Evolutionary conservation across 1,140 invertebrate genomes (phyloP).

Genomic region (Micrasema longulum): DNA sequence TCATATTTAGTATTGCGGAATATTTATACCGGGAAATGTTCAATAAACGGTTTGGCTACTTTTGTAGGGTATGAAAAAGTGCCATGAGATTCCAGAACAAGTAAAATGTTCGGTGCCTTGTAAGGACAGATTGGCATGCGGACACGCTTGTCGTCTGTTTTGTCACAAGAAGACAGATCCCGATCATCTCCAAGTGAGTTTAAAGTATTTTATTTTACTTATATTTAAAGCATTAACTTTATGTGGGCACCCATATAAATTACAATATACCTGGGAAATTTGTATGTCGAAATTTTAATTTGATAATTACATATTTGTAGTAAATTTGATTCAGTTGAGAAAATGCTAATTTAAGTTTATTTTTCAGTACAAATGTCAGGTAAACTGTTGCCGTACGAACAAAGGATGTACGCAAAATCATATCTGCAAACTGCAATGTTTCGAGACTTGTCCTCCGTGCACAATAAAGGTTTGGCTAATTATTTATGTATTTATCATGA

Average conservation of each 20-base stretch:
- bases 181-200: constrained; percentile 22
- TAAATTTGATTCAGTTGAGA: no score
- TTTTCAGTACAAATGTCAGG: constrained; percentile 67
- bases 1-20: background rate
- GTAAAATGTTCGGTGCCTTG: background rate
- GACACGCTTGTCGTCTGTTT: constrained; percentile 1
- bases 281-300: no score
- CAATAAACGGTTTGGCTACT: no score
- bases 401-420: constrained; percentile 64
- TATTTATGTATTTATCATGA: no score
- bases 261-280: no score
- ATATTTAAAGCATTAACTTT: no score
- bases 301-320: no score
- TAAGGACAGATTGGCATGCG: constrained; percentile 15
- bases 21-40: no score
- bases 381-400: constrained; percentile 63
- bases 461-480: constrained; percentile 57
- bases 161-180: constrained; percentile 23
- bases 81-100: background rate
- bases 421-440: constrained; percentile 65
- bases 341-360: no score
- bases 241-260: no score
- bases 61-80: constrained; percentile 10
- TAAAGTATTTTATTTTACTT: background rate
- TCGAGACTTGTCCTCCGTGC: constrained; percentile 67